Percentiles rank a stretch among this genome's conserved stretches.
Conservation (phyloP, 2,888 invertebrate genomes). For the Volucella bombylans region DNA sequence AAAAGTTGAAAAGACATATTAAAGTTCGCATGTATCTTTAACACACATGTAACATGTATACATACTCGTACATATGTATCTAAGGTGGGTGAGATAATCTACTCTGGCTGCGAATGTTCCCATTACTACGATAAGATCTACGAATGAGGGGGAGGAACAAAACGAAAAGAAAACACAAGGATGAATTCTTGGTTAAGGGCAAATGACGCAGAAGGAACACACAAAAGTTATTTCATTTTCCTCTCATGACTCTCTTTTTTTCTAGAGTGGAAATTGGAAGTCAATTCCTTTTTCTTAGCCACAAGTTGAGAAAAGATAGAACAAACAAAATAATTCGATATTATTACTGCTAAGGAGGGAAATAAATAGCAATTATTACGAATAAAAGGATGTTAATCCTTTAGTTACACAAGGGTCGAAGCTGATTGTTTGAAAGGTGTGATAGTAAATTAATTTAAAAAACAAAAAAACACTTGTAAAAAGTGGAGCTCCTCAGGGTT, state of each 20-base stretch:
- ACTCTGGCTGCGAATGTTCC: slow-evolving; percentile 61
- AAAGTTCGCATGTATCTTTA: slow-evolving; percentile 59
- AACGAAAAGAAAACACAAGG: slow-evolving; percentile 16
- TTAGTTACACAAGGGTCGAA: not conserved
- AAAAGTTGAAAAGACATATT: slow-evolving; percentile 71
- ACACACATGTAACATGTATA: slow-evolving; percentile 45
- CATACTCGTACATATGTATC: slow-evolving; percentile 2
- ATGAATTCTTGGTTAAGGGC: slow-evolving; percentile 55
- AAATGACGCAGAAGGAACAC: slow-evolving; percentile 68
- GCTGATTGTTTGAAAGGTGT: not conserved
- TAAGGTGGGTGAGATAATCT: slow-evolving; percentile 53
- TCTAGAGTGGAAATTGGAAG: slow-evolving; percentile 48
- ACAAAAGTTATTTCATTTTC: slow-evolving; percentile 57
- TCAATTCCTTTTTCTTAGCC: slow-evolving; percentile 23
- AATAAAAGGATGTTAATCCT: not conserved
- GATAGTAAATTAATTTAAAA: too few species aligned
- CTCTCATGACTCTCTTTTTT: not conserved
- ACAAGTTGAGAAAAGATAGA: slow-evolving; percentile 38
- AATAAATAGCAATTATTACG: slow-evolving; percentile 62
- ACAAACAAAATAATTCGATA: slow-evolving; percentile 70
- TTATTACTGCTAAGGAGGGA: slow-evolving; percentile 68
- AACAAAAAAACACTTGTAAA: not conserved
- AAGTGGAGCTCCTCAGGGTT: too few species aligned
- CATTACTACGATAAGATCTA: slow-evolving; percentile 32
- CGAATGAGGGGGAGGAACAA: not conserved